phyloP scores from a whole-genome alignment of 1,140 invertebrate genomes.

The Drosophila melanica region DNA sequence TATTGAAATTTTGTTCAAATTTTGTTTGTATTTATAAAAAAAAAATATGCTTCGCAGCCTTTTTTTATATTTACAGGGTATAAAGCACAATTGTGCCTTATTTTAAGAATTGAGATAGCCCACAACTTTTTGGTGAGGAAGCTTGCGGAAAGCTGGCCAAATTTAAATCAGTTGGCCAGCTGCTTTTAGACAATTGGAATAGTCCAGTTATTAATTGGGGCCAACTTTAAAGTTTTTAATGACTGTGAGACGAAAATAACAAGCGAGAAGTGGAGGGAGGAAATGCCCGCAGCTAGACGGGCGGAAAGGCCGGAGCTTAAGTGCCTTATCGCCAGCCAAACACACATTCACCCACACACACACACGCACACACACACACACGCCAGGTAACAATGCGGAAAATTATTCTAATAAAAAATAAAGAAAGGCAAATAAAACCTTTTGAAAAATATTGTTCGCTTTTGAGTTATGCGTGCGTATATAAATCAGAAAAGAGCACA shows the following conservation, averaged over 20 bases:
- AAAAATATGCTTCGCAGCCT: too few species aligned
- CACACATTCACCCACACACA: conserved; percentile 31
- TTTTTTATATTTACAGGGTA: not conserved
- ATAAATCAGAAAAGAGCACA: conserved; percentile 41
- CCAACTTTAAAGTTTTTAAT: conserved; percentile 18
- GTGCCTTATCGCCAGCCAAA: conserved; percentile 58
- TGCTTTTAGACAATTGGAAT: conserved; percentile 24
- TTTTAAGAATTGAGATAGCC: not conserved
- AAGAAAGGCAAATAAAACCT: not conserved
- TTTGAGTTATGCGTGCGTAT: conserved; percentile 36
- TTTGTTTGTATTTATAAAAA: too few species aligned
- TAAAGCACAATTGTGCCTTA: not conserved
- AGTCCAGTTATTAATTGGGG: conserved; percentile 38
- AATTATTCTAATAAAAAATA: conserved; percentile 24
- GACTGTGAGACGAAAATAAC: not conserved
- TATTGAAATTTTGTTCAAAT: too few species aligned
- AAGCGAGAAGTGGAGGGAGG: not conserved
- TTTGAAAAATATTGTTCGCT: conserved; percentile 2
- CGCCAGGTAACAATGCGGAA: conserved; percentile 19
- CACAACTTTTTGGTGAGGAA: not conserved
- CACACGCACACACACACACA: conserved; percentile 2
- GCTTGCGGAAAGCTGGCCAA: not conserved
- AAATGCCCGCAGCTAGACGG: not conserved
- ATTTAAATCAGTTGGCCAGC: conserved; percentile 10
- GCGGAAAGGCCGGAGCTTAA: conserved; percentile 26